Base-by-base conservation (phyloP, 2,797 vertebrate genomes). In the Brotogeris chrysoptera region DNA sequence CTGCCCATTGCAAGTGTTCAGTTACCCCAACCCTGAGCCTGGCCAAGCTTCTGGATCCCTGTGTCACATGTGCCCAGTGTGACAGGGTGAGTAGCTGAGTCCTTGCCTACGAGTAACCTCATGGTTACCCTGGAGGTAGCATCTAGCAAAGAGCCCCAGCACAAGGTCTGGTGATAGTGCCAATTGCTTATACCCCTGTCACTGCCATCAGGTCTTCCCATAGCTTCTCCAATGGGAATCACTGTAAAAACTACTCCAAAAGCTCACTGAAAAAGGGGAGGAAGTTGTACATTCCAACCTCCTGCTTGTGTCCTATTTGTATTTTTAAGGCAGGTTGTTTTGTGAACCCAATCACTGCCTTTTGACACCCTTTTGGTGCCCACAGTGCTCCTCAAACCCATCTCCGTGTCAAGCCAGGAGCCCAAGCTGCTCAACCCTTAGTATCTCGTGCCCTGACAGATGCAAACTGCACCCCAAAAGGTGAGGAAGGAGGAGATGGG, bases 121-220 rank as follows among this genome's bases (percentile, higher is more conserved):
- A 3, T 2, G 3, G 20, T 24, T 18, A 39, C 16, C 36, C 20
- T 3, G 30, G 47, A 17, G 36, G 46, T 2, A 39, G 32, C 46
- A 34, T 3, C 39, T 4, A 32, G 49, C 47, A 46, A 36, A 27
- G 30, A 36, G 13, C 39, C 39, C 68, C 47, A 6, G 64, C 49
- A 18, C 28, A 4, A 9, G 3, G 6, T 28, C 66, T 8, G 34
- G 21, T 0, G 32, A 14, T 3, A 4, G 3, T 9, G 46, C 36
- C n/a, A 1, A 21, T 5, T 5, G 15, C 66, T 60, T 9, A 16
- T 60, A 9, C 49, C 19, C 66, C 20, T 5, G 9, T 20, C 28
- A 1, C 39, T 7, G 11, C 2, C 2, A 68, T 24, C n/a, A 36
- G 59, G 17, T 74, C 39, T 28, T 36, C 49, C 73, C 36, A 16